Evolutionary conservation across 2,888 invertebrate species (phyloP).

Genomic region (Oscheius onirici): DNA sequence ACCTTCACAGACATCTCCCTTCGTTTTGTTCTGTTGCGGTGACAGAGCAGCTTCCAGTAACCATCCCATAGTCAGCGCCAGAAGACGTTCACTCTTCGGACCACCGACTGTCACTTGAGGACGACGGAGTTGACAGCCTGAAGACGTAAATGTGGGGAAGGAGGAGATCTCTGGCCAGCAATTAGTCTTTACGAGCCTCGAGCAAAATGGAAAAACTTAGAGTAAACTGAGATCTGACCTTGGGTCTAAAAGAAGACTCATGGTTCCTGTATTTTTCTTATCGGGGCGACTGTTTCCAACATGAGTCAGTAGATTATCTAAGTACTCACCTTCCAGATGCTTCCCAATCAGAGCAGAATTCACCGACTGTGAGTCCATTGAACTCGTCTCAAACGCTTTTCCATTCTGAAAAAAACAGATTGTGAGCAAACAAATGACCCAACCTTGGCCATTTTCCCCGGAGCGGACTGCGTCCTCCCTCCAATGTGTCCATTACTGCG

Average conservation of each 20-base stretch:
- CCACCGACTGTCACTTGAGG: conserved; percentile 34
- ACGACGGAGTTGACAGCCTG: not conserved
- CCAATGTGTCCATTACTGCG: conserved; percentile 18
- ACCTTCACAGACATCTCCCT: conserved; percentile 33
- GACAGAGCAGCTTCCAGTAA: conserved; percentile 40
- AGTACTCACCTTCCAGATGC: conserved; percentile 21
- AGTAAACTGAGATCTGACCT: too few species aligned
- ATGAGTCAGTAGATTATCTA: too few species aligned
- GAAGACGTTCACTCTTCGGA: conserved; percentile 53
- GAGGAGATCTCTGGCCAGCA: not conserved
- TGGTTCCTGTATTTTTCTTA: too few species aligned
- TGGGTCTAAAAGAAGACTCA: too few species aligned
- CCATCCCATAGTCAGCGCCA: conserved; percentile 51
- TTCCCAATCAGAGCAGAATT: conserved; percentile 20
- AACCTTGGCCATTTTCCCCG: conserved; percentile 24
- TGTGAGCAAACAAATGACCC: not conserved
- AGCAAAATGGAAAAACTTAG: too few species aligned
- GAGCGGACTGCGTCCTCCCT: conserved; percentile 24
- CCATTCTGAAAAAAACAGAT: not conserved
- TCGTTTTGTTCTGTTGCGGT: conserved; percentile 7
- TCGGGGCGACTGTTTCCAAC: too few species aligned
- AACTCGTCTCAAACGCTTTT: conserved; percentile 4
- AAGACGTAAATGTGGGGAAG: not conserved
- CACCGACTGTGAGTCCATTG: conserved; percentile 13
- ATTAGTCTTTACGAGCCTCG: too few species aligned